Evolutionary conservation across 2,113 vertebrate genomes (phyloP).

Genomic region (Elanus axillaris): DNA sequence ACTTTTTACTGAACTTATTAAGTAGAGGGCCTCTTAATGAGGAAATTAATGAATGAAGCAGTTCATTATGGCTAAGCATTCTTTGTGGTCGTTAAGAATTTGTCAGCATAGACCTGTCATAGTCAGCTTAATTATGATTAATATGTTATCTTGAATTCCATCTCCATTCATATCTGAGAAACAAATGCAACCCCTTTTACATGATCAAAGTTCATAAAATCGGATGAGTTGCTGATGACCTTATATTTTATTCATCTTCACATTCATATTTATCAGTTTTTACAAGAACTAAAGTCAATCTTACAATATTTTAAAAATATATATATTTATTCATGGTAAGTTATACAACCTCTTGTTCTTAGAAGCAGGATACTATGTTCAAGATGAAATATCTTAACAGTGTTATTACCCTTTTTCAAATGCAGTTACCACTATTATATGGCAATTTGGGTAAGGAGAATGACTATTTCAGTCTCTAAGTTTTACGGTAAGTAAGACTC

Average conservation of each 20-base stretch:
- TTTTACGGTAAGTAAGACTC: not conserved
- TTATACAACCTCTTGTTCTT: not conserved
- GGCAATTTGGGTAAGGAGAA: not conserved
- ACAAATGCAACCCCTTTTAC: slow-evolving; percentile 77
- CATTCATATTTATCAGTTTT: slow-evolving; percentile 80
- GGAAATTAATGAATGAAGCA: slow-evolving; percentile 91
- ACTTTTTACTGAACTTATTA: slow-evolving; percentile 82
- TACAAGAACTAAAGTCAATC: slow-evolving; percentile 61
- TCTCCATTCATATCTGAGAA: slow-evolving; percentile 77
- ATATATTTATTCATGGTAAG: slow-evolving; percentile 32
- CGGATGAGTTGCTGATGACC: slow-evolving; percentile 78
- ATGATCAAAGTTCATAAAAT: slow-evolving; percentile 78
- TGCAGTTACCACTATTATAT: not conserved
- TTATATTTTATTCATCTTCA: slow-evolving; percentile 92
- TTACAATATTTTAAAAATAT: slow-evolving; percentile 46
- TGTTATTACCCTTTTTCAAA: slow-evolving; percentile 32
- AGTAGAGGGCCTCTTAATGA: slow-evolving; percentile 74
- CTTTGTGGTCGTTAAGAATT: slow-evolving; percentile 93
- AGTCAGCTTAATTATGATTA: slow-evolving; percentile 94
- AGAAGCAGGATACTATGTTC: not conserved
- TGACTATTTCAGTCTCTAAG: not conserved
- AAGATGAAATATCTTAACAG: slow-evolving; percentile 48
- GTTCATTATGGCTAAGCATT: slow-evolving; percentile 91
- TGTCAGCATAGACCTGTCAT: slow-evolving; percentile 86
- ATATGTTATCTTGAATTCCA: slow-evolving; percentile 95